Evolutionary conservation across 2,888 invertebrate species (phyloP).

Genomic region (Parasteatoda lunata): DNA sequence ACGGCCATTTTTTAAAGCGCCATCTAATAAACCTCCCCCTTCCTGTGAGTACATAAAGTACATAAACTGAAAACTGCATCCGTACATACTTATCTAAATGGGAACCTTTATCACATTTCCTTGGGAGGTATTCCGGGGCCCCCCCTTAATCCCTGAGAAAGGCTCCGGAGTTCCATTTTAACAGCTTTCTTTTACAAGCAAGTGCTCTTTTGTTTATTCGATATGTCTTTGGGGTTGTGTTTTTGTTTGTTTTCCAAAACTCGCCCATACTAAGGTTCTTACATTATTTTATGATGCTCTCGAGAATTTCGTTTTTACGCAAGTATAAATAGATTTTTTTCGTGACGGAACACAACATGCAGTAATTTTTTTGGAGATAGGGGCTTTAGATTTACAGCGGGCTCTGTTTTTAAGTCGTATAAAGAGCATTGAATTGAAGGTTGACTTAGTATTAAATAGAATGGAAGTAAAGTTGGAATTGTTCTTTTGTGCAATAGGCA

Average conservation of each 20-base stretch:
- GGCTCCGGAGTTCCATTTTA: slow-evolving; percentile 36
- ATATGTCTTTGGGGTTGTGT: slow-evolving; percentile 53
- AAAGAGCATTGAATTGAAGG: background rate
- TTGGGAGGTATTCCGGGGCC: background rate
- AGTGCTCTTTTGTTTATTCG: slow-evolving; percentile 59
- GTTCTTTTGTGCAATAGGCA: background rate
- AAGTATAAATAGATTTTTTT: slow-evolving; percentile 46
- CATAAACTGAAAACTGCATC: slow-evolving; percentile 53
- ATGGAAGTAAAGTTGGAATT: background rate
- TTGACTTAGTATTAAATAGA: background rate
- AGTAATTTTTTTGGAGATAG: slow-evolving; percentile 6
- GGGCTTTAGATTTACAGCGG: slow-evolving; percentile 59
- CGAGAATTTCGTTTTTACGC: slow-evolving; percentile 41
- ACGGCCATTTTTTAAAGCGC: slow-evolving; percentile 41
- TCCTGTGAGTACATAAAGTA: slow-evolving; percentile 19
- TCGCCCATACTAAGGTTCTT: slow-evolving; percentile 19
- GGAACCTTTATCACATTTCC: slow-evolving; percentile 59
- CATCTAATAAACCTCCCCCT: slow-evolving; percentile 55
- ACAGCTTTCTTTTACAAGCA: slow-evolving; percentile 53
- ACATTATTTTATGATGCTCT: slow-evolving; percentile 52
- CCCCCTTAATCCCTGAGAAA: slow-evolving; percentile 45
- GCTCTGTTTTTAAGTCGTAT: background rate
- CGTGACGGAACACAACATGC: background rate
- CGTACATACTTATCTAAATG: slow-evolving; percentile 67
- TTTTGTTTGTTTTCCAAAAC: slow-evolving; percentile 40